Conservation (phyloP, 2,113 vertebrate species). For the Thymallus thymallus region DNA sequence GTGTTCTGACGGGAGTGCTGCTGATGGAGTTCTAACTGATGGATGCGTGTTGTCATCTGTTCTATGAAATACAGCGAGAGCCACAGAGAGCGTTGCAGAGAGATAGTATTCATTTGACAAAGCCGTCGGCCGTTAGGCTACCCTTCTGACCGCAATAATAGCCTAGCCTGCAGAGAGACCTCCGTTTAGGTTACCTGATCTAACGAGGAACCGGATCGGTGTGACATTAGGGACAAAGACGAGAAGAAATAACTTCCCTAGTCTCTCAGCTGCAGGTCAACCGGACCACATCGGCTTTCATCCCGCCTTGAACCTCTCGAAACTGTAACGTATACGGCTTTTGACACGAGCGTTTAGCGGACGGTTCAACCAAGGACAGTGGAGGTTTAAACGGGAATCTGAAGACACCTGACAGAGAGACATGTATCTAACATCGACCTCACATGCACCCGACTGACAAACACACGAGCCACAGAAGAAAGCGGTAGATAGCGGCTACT, state of each 20-base stretch:
- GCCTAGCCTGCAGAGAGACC: not conserved
- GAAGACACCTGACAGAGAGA: conserved; percentile 56
- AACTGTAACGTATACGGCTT: no score
- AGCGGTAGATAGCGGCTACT: conserved; percentile 49
- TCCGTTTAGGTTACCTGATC: not conserved
- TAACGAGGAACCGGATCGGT: not conserved
- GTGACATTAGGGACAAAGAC: not conserved
- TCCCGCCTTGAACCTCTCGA: not conserved
- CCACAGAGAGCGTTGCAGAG: conserved; percentile 42
- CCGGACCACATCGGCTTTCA: conserved; percentile 50
- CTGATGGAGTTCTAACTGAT: conserved; percentile 62
- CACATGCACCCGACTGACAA: conserved; percentile 72
- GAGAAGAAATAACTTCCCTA: conserved; percentile 17
- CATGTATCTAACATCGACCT: conserved; percentile 70
- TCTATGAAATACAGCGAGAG: conserved; percentile 60
- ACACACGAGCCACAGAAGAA: conserved; percentile 53
- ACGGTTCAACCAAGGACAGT: conserved; percentile 67
- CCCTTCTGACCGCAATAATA: conserved; percentile 27
- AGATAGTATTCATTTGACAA: conserved; percentile 38
- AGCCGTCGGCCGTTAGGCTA: conserved; percentile 32
- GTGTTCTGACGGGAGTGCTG: conserved; percentile 54
- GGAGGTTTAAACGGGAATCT: conserved; percentile 14
- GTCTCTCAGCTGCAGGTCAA: conserved; percentile 62
- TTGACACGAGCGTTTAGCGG: conserved; percentile 22
- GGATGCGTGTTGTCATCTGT: conserved; percentile 63